Evolutionary conservation across 1,140 invertebrate genomes (phyloP).

Genomic region (Caerostris darwini): DNA sequence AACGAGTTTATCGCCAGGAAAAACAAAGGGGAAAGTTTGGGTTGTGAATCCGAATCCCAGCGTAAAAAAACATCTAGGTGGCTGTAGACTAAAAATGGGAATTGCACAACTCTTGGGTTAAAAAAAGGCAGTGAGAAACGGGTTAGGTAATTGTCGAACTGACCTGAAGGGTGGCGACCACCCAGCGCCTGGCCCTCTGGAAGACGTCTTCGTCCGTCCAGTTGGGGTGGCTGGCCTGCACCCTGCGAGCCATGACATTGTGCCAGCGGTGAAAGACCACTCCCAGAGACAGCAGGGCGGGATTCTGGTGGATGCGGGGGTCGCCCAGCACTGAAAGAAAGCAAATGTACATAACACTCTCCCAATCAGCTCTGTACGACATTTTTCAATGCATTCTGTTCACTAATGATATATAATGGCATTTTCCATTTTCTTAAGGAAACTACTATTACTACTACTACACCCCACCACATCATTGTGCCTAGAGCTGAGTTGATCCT

Average conservation of each 20-base stretch:
- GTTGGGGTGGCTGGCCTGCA: conserved; percentile 90
- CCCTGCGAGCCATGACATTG: conserved; percentile 91
- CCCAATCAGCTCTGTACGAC: no score
- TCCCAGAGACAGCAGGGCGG: conserved; percentile 94
- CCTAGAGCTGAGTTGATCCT: no score
- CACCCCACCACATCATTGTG: no score
- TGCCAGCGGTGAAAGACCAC: conserved; percentile 98
- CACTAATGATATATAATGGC: no score
- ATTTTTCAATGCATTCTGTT: no score
- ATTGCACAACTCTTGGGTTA: background rate
- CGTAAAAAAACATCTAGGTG: no score
- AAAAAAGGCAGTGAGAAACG: background rate
- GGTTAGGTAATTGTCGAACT: background rate
- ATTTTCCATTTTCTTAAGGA: no score
- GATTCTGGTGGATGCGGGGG: conserved; percentile 98
- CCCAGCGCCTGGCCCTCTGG: conserved; percentile 92
- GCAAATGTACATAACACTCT: background rate
- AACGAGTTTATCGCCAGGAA: no score
- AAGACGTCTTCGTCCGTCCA: conserved; percentile 98
- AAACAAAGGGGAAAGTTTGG: no score
- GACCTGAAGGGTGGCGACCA: conserved; percentile 96
- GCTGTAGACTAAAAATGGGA: background rate
- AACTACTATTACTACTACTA: no score
- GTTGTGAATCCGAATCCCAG: no score
- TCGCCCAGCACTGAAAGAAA: conserved; percentile 93